Conservation (phyloP, 2,888 invertebrate genomes). For the Argyresthia goedartella region DNA sequence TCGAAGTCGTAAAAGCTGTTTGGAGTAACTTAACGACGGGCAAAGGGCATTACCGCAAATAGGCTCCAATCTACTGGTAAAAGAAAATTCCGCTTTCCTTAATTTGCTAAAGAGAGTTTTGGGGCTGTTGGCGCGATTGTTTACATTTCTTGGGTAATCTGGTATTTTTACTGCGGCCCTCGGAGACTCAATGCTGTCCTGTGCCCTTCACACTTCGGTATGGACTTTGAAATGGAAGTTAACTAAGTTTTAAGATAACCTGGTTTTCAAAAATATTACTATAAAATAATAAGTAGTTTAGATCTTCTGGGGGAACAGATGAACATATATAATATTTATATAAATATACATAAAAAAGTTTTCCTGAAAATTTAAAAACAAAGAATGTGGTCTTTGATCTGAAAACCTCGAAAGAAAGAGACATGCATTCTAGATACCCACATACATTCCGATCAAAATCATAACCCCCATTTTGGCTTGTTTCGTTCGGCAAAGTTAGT, state of each 20-base stretch:
- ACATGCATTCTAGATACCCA: too few species aligned
- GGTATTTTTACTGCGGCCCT: conserved; percentile 13
- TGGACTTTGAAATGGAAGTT: conserved; percentile 1
- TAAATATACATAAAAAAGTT: too few species aligned
- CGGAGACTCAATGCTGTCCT: background rate
- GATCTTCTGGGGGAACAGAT: too few species aligned
- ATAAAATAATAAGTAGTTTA: too few species aligned
- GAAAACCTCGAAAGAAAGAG: too few species aligned
- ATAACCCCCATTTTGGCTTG: too few species aligned
- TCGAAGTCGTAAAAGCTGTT: conserved; percentile 66
- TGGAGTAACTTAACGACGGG: conserved; percentile 68
- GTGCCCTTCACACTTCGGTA: background rate
- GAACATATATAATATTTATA: too few species aligned
- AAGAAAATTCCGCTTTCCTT: conserved; percentile 64
- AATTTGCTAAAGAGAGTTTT: conserved; percentile 61
- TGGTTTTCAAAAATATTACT: too few species aligned
- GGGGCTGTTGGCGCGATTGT: conserved; percentile 48
- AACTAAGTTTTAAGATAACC: conserved; percentile 2
- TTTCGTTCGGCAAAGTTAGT: too few species aligned
- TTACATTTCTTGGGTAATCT: conserved; percentile 51
- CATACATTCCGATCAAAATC: too few species aligned
- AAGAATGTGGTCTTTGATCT: too few species aligned
- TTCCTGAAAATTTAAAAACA: too few species aligned
- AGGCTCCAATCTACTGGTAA: conserved; percentile 62
- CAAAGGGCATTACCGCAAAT: conserved; percentile 71